phyloP scores from a whole-genome alignment of 2,888 invertebrate genomes.

The Adineta ricciae region DNA sequence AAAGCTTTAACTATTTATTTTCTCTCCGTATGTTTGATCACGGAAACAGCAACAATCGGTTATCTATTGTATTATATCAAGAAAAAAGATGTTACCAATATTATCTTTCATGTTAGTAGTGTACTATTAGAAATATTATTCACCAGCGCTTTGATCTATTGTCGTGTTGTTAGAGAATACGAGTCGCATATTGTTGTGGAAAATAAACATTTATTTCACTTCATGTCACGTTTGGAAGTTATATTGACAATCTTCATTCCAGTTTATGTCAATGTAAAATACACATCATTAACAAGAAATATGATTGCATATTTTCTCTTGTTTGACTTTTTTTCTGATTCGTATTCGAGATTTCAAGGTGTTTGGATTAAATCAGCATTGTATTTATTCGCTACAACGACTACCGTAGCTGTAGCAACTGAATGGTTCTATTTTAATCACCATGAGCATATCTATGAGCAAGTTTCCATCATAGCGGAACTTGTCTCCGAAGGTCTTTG shows the following conservation, averaged over 20 bases:
- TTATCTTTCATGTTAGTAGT: neutral
- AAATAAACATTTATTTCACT: slow-evolving; percentile 3
- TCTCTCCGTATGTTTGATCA: neutral
- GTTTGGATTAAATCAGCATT: neutral
- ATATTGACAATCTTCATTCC: neutral
- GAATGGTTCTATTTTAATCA: neutral
- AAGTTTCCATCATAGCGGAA: neutral
- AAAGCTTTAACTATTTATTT: neutral
- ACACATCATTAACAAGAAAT: neutral
- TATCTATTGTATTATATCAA: neutral
- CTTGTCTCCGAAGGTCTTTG: neutral
- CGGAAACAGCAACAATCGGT: neutral
- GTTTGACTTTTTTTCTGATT: slow-evolving; percentile 12
- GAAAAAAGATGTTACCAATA: neutral
- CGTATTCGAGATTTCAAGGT: slow-evolving; percentile 6
- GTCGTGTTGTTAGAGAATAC: neutral
- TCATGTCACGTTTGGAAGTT: slow-evolving; percentile 5
- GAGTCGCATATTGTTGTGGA: neutral
- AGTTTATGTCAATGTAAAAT: neutral
- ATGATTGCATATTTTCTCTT: neutral
- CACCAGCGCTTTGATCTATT: neutral
- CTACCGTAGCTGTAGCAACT: neutral
- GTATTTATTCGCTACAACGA: slow-evolving; percentile 5
- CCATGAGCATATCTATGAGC: neutral
- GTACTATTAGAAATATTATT: neutral